A percentile compares a stretch with the other conserved stretches of the same genome.
Evolutionary conservation across 1,140 invertebrate genomes (phyloP).

Genomic region (honey bee (Apis mellifera)): Amel_HAv3.1 CM009945.2:5123501-5124000

Average conservation of each 20-base stretch:
- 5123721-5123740: neutral
- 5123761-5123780: conserved; percentile 35
- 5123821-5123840: conserved; percentile 12
- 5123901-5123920: conserved; percentile 9
- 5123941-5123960: neutral
- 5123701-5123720: conserved; percentile 11
- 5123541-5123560: too few relatives aligned
- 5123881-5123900: conserved; percentile 36
- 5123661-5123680: neutral
- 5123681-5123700: conserved; percentile 11
- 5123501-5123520: neutral
- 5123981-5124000: too few relatives aligned
- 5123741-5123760: conserved; percentile 58
- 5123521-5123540: too few relatives aligned
- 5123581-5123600: too few relatives aligned
- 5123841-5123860: conserved; percentile 31
- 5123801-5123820: conserved; percentile 28
- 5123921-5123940: neutral
- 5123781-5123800: conserved; percentile 64
- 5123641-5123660: too few relatives aligned
- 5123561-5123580: too few relatives aligned
- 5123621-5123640: too few relatives aligned
- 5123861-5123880: conserved; percentile 21
- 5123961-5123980: neutral
- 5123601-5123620: too few relatives aligned